Conservation (phyloP, 2,113 vertebrate species). For the Corydoras maculifer region DNA sequence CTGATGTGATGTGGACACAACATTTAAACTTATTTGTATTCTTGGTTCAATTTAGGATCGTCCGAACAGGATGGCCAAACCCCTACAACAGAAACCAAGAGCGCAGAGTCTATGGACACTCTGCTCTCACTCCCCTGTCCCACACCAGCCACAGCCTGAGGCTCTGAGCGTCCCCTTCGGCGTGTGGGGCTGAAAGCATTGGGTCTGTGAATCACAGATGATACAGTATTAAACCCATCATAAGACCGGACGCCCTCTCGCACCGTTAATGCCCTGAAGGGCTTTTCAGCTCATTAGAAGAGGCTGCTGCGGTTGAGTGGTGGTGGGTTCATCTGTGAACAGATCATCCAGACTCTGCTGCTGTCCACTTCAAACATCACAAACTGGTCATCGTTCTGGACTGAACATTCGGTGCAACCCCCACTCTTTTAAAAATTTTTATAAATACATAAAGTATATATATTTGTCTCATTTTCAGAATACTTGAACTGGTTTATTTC, state of each 20-base stretch:
- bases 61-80: slow-evolving; percentile 27
- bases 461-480: slow-evolving; percentile 52
- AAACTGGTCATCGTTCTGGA: slow-evolving; percentile 35
- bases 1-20: neutral
- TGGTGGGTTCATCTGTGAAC: slow-evolving; percentile 41
- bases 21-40: neutral
- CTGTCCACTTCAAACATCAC: slow-evolving; percentile 17
- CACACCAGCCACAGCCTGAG: slow-evolving; percentile 51
- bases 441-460: slow-evolving; percentile 25
- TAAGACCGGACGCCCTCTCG: slow-evolving; percentile 5
- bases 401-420: slow-evolving; percentile 46
- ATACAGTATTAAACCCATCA: slow-evolving; percentile 28
- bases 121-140: slow-evolving; percentile 46
- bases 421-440: slow-evolving; percentile 38
- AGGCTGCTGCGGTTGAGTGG: slow-evolving; percentile 28
- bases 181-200: slow-evolving; percentile 24
- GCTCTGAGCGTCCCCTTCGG: slow-evolving; percentile 23
- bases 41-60: slow-evolving; percentile 34
- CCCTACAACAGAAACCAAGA: slow-evolving; percentile 29
- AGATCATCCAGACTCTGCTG: slow-evolving; percentile 18
- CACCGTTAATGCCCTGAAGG: no score
- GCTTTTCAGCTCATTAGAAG: neutral
- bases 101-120: slow-evolving; percentile 49
- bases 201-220: slow-evolving; percentile 28
- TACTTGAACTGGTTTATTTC: slow-evolving; percentile 71